Base-by-base conservation (phyloP, 2,888 invertebrate genomes). In the Xestia sexstrigata region DNA sequence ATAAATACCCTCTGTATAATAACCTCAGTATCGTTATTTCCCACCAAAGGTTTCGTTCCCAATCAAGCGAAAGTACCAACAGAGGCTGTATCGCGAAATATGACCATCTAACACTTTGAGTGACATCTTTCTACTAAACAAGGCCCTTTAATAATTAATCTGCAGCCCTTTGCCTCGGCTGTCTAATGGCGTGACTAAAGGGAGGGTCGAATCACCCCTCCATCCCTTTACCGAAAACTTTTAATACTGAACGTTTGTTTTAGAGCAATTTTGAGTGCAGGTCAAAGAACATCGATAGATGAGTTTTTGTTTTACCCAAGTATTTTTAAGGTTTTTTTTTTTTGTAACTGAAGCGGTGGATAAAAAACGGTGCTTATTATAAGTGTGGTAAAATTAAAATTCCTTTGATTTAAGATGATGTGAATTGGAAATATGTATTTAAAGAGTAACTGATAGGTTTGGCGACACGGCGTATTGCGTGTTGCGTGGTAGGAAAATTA, bases 171-270 rank as follows among this genome's bases (percentile, higher is more conserved):
- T 95, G 94, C 92, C 93, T 92, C 92, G 92, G 90, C 92, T 93
- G 95, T 93, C 94, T 95, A 96, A 96, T 95, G 95, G 95, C 94
- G 94, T 95, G 95, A 94, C 95, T 95, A 95, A 96, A 95, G 95
- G 95, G 93, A 91, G 93, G 91, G 89, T 84, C 88, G 87, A 82
- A 87, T 87, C 91, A 78, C 89, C 89, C 86, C 87, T 91, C 81
- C 78, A 81, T 71, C 82, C 88, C 88, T 87, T 76, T 76, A 81
- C 84, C 89, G 88, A 92, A 93, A 94, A 94, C 92, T 95, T 95
- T 94, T 93, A 93, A 94, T 93, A 93, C 91, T 86, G 88, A 90
- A 89, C 91, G 91, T 93, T 94, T 94, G 94, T 94, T 94, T 91
- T 90, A 84, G 90, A 89, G 91, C 91, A 90, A 93, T 92, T 93